A percentile compares a stretch with the other conserved stretches of the same genome.
These are phyloP conservation scores for Drosophila suzukii DNA, from an alignment of 1,140 invertebrate genomes.

Conservation along the genomic window DNA sequence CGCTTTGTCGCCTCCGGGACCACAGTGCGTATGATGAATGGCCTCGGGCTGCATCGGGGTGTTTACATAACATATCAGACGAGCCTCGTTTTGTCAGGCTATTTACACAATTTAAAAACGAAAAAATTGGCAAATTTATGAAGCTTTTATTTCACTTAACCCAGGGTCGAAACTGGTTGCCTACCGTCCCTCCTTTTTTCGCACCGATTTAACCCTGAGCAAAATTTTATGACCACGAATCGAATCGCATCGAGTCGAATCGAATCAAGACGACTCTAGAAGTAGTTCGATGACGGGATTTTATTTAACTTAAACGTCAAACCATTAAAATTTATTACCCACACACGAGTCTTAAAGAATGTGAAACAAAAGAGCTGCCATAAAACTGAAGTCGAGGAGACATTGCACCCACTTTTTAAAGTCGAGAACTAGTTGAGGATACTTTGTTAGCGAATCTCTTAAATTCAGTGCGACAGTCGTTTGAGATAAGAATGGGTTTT, in stretches of 20 bases:
- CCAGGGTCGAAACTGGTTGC: conserved; percentile 45
- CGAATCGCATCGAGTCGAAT: conserved; percentile 9
- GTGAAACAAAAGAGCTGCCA: conserved; percentile 48
- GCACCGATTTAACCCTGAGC: conserved; percentile 25
- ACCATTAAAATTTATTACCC: conserved; percentile 46
- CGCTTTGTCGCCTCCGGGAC: conserved; percentile 50
- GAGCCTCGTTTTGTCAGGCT: conserved; percentile 49
- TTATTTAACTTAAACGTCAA: conserved; percentile 53
- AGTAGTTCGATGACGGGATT: conserved; percentile 48
- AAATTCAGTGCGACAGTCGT: conserved; percentile 39
- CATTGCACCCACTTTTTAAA: conserved; percentile 21
- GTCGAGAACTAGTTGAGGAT: conserved; percentile 36
- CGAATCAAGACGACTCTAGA: conserved; percentile 37
- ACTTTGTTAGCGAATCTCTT: conserved; percentile 27
- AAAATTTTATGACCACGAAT: conserved; percentile 43
- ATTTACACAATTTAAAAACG: conserved; percentile 58
- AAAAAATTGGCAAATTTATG: conserved; percentile 49
- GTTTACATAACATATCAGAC: conserved; percentile 56
- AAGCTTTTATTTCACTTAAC: conserved; percentile 37
- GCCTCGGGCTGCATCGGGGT: conserved; percentile 30
- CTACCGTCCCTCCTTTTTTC: neutral
- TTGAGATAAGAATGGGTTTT: conserved; percentile 35
- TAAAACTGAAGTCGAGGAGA: conserved; percentile 28
- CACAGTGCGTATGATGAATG: conserved; percentile 72
- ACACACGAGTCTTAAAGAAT: conserved; percentile 24